Percentiles rank a stretch among this genome's conserved stretches.
These are phyloP conservation scores for Neotoxoptera formosana DNA, from an alignment of 1,140 invertebrate genomes.

Conservation along the genomic window DNA sequence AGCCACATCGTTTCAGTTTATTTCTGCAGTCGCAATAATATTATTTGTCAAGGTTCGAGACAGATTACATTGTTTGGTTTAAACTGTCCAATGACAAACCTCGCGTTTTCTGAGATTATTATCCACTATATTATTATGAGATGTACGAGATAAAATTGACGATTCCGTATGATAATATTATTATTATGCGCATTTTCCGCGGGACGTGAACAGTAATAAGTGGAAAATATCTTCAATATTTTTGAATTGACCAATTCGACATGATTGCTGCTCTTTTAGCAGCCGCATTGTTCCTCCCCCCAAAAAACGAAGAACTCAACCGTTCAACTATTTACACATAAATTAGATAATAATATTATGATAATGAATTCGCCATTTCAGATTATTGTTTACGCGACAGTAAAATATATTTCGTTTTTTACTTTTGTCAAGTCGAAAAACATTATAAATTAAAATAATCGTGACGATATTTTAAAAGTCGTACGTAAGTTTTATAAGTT, in stretches of 20 bases:
- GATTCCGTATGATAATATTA: not conserved
- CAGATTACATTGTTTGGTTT: not conserved
- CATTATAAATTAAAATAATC: not conserved
- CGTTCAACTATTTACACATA: not conserved
- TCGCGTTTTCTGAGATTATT: not conserved
- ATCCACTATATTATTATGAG: no score
- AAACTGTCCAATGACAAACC: not conserved
- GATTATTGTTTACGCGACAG: not conserved
- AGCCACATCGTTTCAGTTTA: not conserved
- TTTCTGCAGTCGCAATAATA: not conserved
- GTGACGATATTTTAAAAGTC: not conserved
- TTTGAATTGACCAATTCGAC: not conserved
- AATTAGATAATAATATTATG: no score
- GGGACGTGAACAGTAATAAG: not conserved
- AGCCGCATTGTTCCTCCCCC: not conserved
- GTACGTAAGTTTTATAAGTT: not conserved
- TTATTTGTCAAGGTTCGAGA: not conserved
- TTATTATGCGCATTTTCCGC: not conserved
- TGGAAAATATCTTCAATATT: not conserved
- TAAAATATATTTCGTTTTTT: not conserved
- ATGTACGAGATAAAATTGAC: not conserved
- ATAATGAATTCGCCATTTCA: not conserved
- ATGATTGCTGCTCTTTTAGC: not conserved
- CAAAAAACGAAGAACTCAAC: not conserved
- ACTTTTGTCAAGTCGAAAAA: not conserved